Percentiles rank a stretch among this genome's conserved stretches.
These are phyloP conservation scores for Caranx ignobilis DNA, from an alignment of 2,113 vertebrate genomes.

Conservation along the genomic window DNA sequence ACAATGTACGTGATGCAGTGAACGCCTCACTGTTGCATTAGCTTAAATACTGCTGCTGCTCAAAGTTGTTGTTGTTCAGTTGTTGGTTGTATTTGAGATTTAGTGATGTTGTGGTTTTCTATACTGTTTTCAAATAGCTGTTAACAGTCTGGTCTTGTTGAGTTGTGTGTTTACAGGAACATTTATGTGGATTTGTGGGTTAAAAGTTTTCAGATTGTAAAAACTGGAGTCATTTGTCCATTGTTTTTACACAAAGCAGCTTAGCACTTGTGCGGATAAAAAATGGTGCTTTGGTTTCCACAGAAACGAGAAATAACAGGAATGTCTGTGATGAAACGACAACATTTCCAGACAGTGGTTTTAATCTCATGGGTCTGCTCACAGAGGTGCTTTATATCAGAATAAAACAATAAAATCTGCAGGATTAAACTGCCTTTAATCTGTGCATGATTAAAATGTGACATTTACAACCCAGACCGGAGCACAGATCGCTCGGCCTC, in stretches of 20 bases:
- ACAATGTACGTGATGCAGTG: background rate
- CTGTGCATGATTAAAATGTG: constrained; percentile 20
- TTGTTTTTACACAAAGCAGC: background rate
- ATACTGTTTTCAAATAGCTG: background rate
- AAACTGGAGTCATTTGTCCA: background rate
- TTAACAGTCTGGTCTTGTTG: background rate
- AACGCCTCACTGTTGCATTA: background rate
- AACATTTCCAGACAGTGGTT: background rate
- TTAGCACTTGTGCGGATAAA: background rate
- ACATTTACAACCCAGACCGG: constrained; percentile 27
- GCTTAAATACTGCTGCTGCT: background rate
- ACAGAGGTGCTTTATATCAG: constrained; percentile 5
- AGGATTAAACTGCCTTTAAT: constrained; percentile 38
- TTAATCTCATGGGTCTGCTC: constrained; percentile 17
- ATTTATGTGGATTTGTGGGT: background rate
- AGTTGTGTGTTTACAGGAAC: background rate
- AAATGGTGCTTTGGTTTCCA: background rate
- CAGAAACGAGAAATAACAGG: background rate
- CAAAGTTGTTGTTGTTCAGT: background rate
- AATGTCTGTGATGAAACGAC: background rate
- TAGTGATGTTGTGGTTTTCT: background rate
- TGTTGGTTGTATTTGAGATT: background rate
- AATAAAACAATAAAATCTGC: constrained; percentile 27
- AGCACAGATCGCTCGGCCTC: background rate
- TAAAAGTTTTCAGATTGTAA: background rate